phyloP scores from a whole-genome alignment of 2,113 vertebrate species.

The Microtus pennsylvanicus region DNA sequence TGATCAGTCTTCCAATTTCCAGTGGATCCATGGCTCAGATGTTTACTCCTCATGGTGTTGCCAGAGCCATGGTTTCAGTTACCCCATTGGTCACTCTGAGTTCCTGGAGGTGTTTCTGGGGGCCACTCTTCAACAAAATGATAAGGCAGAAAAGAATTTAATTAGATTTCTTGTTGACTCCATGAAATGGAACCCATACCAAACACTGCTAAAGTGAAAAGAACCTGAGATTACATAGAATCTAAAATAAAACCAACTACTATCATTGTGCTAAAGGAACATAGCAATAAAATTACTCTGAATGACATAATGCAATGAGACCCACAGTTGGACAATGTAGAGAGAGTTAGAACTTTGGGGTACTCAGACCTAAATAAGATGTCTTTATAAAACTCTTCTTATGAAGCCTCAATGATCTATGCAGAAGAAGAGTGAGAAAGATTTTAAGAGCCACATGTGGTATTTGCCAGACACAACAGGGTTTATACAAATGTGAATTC shows the following conservation, averaged over 20 bases:
- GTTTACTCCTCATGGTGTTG: too few species aligned
- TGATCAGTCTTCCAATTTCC: too few species aligned
- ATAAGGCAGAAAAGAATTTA: neutral
- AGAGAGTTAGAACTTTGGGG: neutral
- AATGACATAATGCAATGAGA: neutral
- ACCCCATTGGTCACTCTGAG: too few species aligned
- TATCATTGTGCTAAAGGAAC: neutral
- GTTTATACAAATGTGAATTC: neutral
- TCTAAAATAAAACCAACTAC: neutral
- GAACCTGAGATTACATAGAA: neutral
- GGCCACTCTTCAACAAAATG: neutral
- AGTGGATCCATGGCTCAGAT: too few species aligned
- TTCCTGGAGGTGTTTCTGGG: too few species aligned
- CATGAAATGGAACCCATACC: neutral
- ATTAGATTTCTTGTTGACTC: neutral
- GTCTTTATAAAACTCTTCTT: neutral
- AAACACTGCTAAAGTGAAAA: neutral
- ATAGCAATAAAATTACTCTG: neutral
- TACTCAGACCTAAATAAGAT: neutral
- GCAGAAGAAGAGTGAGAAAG: neutral
- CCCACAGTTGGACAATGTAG: neutral
- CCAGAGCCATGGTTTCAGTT: too few species aligned
- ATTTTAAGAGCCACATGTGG: neutral
- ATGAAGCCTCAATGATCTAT: neutral
- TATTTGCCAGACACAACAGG: neutral